phyloP scores from a whole-genome alignment of 2,888 invertebrate species.

The Callyntrura sp. region DNA sequence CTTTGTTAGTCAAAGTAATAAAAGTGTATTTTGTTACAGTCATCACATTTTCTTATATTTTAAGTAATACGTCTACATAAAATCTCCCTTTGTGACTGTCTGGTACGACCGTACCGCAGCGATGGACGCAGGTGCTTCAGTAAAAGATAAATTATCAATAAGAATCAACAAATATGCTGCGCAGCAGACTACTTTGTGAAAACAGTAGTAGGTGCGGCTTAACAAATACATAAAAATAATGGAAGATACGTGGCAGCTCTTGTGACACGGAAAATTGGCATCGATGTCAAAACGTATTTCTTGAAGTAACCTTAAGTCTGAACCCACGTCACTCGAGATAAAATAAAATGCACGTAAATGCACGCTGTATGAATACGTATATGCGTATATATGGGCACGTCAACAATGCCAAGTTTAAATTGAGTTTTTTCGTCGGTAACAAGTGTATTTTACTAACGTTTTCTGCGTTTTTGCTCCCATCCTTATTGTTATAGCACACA shows the following conservation, averaged over 20 bases:
- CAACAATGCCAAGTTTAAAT: slow-evolving; percentile 44
- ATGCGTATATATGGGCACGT: slow-evolving; percentile 3
- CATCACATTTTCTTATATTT: slow-evolving; percentile 15
- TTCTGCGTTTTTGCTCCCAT: not conserved
- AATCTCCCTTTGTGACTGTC: not conserved
- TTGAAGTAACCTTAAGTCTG: too few relatives aligned
- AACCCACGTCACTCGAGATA: not conserved
- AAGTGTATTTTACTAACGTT: not conserved
- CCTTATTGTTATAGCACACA: slow-evolving; percentile 19
- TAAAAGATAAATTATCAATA: slow-evolving; percentile 49
- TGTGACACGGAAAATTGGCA: slow-evolving; percentile 57
- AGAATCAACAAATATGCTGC: slow-evolving; percentile 35
- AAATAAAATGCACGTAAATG: not conserved
- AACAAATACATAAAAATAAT: slow-evolving; percentile 52
- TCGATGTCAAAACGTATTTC: not conserved
- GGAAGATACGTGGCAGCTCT: slow-evolving; percentile 29
- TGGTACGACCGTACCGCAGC: not conserved
- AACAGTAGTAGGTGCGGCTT: slow-evolving; percentile 66
- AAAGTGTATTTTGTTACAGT: not conserved
- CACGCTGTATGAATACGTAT: not conserved
- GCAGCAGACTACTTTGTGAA: not conserved
- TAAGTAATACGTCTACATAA: not conserved
- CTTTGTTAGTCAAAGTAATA: slow-evolving; percentile 25
- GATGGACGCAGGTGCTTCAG: slow-evolving; percentile 57
- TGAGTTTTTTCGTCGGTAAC: not conserved